Percentiles rank a stretch among this genome's conserved stretches.
phyloP scores from a whole-genome alignment of 2,888 invertebrate species.

The Frankliniella intonsa region DNA sequence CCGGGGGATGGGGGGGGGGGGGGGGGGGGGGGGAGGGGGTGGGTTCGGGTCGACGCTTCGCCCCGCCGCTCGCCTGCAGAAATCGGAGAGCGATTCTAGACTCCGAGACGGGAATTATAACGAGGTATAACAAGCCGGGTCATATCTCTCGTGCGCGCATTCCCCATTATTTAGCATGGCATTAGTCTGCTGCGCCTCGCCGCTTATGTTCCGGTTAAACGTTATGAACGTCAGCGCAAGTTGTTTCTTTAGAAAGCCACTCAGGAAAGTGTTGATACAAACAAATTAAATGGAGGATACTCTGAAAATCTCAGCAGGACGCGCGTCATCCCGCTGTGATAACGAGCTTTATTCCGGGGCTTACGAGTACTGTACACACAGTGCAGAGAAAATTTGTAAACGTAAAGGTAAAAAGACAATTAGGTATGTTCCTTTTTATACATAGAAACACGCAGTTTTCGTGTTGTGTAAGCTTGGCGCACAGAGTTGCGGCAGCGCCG shows the following conservation, averaged over 20 bases:
- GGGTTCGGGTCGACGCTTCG: background rate
- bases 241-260: no score
- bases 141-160: background rate
- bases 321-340: no score
- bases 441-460: background rate
- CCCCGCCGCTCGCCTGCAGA: background rate
- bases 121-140: background rate
- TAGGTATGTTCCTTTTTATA: background rate
- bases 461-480: background rate
- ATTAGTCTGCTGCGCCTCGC: background rate
- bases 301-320: no score
- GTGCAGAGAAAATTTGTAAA: no score
- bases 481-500: background rate
- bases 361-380: no score
- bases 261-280: no score
- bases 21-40: background rate
- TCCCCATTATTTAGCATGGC: background rate
- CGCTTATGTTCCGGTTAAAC: background rate
- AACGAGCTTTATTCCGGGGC: no score
- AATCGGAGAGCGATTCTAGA: constrained; percentile 19
- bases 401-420: no score
- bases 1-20: background rate
- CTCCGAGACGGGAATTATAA: constrained; percentile 22
- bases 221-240: no score
- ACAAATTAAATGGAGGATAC: no score